Evolutionary conservation across 2,113 vertebrate genomes (phyloP), one percentile per base, ranked within the genome.

Genomic region (Indri indri): DNA sequence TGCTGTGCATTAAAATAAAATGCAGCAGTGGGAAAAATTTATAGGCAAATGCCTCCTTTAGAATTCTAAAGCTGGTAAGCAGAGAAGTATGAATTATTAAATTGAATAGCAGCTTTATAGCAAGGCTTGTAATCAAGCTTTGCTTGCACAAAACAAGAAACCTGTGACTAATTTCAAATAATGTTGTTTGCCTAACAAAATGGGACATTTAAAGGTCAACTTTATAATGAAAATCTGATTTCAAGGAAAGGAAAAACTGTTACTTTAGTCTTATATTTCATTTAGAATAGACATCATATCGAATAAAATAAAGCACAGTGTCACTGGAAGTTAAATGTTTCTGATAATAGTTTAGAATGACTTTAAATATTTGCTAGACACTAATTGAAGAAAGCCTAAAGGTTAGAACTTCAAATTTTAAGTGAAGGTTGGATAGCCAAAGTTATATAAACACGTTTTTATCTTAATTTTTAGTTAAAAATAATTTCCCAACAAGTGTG

Each of bases 1-100:
- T 96, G 95, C 88, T 74, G 2, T 94, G 89, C 95, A 98, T 97
- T 98, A 97, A 98, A 98, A 98, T 96, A 97, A 98, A 98, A 97
- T 96, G 95, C 94, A 98, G 94, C 86, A 83, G 37, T 82, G 90
- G 73, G 84, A 50, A 97, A 98, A 98, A 98, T 98, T 98, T 98
- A 98, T 95, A 97, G 92, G 76, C 96, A 97, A 98, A 97, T 82
- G 84, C 42, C 86, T 71, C 0, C 0, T 92, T 98, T 98, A 91
- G 90, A 95, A 98, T 98, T 98, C 96, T 97, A 83, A 97, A 97
- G 94, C 92, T 90, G 97, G 98, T 98, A 98, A 98, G 91, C 59
- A 97, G 89, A 97, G 96, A 97, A 68, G 84, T 95, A 97, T 98
- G 96, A 98, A 98, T 98, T 98, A 98, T 98, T 98, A 98, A 98